These are phyloP conservation scores for Propithecus coquereli DNA, from an alignment of 2,113 vertebrate species.

Conservation along the genomic window DNA sequence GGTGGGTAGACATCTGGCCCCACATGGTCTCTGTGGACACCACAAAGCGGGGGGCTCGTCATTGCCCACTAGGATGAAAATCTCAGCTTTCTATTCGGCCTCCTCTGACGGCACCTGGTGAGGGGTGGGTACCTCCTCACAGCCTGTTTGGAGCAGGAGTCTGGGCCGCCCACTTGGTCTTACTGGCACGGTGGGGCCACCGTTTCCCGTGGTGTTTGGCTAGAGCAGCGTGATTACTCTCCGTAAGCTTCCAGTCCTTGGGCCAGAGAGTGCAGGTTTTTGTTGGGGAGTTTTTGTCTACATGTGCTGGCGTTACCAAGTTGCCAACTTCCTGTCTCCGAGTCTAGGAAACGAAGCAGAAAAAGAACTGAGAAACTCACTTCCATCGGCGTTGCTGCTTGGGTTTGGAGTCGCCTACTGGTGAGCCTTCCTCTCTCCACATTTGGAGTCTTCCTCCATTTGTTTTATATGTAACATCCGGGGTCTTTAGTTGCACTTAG, in stretches of 20 bases:
- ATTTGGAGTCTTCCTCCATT: too few relatives aligned
- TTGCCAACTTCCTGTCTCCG: neutral
- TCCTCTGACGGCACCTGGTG: neutral
- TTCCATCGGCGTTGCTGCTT: neutral
- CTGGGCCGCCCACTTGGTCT: neutral
- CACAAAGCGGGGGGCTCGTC: neutral
- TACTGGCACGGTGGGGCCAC: neutral
- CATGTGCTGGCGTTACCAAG: neutral
- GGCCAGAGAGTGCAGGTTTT: too few relatives aligned
- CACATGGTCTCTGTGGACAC: neutral
- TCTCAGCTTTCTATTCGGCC: neutral
- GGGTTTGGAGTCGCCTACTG: neutral
- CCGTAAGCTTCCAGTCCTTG: neutral
- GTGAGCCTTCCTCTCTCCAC: neutral
- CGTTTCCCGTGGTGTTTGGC: neutral
- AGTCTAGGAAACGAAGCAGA: neutral
- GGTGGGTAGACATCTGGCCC: neutral
- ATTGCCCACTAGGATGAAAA: neutral
- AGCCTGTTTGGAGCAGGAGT: neutral
- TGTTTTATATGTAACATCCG: too few relatives aligned
- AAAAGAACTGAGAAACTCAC: neutral
- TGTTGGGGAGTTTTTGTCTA: neutral
- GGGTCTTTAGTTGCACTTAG: neutral
- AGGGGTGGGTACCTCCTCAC: fast-evolving
- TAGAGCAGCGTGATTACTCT: neutral